Base-by-base conservation (phyloP, 1,140 invertebrate species). In the Batillaria attramentaria region DNA sequence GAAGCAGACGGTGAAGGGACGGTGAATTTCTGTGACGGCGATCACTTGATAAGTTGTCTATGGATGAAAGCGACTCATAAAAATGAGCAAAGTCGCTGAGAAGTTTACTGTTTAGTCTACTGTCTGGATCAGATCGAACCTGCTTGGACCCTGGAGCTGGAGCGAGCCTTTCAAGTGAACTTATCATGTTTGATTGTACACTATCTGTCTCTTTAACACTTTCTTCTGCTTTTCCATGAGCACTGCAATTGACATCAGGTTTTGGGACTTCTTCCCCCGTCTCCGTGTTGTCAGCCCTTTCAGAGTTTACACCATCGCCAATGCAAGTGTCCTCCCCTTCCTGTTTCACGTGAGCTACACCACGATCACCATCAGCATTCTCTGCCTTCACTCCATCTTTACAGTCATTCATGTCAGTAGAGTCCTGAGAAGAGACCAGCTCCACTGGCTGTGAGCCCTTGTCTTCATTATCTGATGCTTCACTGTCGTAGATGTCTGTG, bases 401-500 rank as follows among this genome's bases (percentile, higher is more conserved):
- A 24, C 16, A 0, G 20, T 46, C 33, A 6, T 20, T 60, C 31
- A 13, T 28, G 8, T 10, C 57, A 13, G 57, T n/a, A 24, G 57
- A n/a, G 5, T 60, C 57, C 57, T 13, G 5, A 24, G 6, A 10
- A 5, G 57, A 20, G n/a, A n/a, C n/a, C n/a, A n/a, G n/a, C n/a
- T n/a, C n/a, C n/a, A n/a, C 66, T 37, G 41, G 43, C 41, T 43
- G 1, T 20, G 18, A 16, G 33, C 31, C 33, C n/a, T 0, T 42
- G 37, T 50, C 68, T 1, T 77, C 79, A 41, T 79, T 79, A 75
- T 80, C 72, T 1, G 85, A 83, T 0, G 39, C 81, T 46, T 86
- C 84, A 74, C 81, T 83, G 72, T 86, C 83, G 41, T 80, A 85
- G 35, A 81, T 50, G 66, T 85, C 84, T 41, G 24, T 78, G n/a